These are phyloP conservation scores for Tautogolabrus adspersus DNA, from an alignment of 2,113 vertebrate genomes.

Conservation along the genomic window DNA sequence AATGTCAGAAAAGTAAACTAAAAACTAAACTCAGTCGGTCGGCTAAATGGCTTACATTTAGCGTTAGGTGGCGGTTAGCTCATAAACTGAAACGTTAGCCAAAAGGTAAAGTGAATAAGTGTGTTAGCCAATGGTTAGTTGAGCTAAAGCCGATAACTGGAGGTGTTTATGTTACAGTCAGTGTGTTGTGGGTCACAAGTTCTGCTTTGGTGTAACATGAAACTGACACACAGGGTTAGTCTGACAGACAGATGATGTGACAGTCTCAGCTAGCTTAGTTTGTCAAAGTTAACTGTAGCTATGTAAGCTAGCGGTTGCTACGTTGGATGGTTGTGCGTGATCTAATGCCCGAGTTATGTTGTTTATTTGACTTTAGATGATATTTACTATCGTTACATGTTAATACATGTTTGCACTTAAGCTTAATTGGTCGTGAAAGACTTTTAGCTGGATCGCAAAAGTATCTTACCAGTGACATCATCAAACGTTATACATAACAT, in stretches of 20 bases:
- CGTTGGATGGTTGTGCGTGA: not conserved
- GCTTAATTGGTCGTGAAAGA: not conserved
- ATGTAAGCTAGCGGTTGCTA: constrained; percentile 27
- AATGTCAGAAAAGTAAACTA: not conserved
- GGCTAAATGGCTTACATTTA: too few relatives aligned
- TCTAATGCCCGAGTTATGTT: not conserved
- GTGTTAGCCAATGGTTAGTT: not conserved
- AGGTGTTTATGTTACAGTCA: not conserved
- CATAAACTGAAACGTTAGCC: constrained; percentile 2
- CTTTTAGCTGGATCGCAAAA: too few relatives aligned
- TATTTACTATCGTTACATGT: not conserved
- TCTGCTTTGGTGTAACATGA: not conserved
- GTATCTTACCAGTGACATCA: not conserved
- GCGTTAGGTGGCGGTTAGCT: not conserved
- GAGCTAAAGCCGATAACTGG: not conserved
- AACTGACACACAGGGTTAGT: too few relatives aligned
- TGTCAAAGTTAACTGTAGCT: not conserved
- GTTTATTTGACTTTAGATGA: accelerated
- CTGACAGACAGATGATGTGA: not conserved
- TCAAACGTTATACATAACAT: not conserved
- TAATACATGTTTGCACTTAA: not conserved
- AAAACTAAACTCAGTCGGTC: not conserved
- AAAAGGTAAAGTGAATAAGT: not conserved
- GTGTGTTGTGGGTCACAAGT: not conserved
- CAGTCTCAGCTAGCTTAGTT: not conserved